These are phyloP conservation scores for Sebastes minor DNA, from an alignment of 2,797 vertebrate species.

Conservation along the genomic window DNA sequence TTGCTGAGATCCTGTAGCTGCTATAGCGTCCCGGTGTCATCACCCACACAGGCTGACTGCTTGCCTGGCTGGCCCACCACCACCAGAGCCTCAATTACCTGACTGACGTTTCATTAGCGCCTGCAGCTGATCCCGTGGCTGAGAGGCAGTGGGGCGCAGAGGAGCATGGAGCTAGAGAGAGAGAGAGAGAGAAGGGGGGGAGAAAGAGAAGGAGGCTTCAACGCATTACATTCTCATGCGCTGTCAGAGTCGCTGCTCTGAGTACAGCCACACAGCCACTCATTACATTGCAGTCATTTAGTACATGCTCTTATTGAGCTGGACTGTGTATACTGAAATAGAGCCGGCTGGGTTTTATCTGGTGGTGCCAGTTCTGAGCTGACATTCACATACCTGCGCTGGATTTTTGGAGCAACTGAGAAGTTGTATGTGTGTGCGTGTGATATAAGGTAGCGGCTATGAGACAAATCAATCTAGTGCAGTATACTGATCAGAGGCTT, in stretches of 20 bases:
- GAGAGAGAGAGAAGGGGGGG: slow-evolving; percentile 19
- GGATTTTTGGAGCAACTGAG: slow-evolving; percentile 31
- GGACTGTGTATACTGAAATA: slow-evolving; percentile 68
- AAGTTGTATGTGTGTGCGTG: not conserved
- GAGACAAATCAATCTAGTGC: slow-evolving; percentile 44
- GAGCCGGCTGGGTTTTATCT: slow-evolving; percentile 60
- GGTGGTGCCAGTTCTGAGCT: slow-evolving; percentile 46
- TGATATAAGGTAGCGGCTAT: slow-evolving; percentile 8
- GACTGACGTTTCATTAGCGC: slow-evolving; percentile 86
- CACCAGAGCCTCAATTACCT: slow-evolving; percentile 84
- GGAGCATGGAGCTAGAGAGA: slow-evolving; percentile 61
- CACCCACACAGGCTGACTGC: slow-evolving; percentile 73
- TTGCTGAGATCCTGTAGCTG: slow-evolving; percentile 63
- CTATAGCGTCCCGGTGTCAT: slow-evolving; percentile 68
- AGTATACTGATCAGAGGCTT: slow-evolving; percentile 26
- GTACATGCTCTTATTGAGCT: slow-evolving; percentile 72
- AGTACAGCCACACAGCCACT: slow-evolving; percentile 71
- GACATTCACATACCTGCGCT: slow-evolving; percentile 38
- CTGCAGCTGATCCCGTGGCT: slow-evolving; percentile 84
- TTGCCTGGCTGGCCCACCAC: slow-evolving; percentile 75
- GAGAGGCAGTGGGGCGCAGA: slow-evolving; percentile 78
- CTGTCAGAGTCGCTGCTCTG: slow-evolving; percentile 75
- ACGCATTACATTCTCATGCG: slow-evolving; percentile 73
- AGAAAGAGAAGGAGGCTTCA: slow-evolving; percentile 52
- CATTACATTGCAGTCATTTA: slow-evolving; percentile 80